Evolutionary conservation across 2,113 vertebrate species (phyloP), one percentile per base, ranked within the genome.

Genomic region (Oncorhynchus clarkii): DNA sequence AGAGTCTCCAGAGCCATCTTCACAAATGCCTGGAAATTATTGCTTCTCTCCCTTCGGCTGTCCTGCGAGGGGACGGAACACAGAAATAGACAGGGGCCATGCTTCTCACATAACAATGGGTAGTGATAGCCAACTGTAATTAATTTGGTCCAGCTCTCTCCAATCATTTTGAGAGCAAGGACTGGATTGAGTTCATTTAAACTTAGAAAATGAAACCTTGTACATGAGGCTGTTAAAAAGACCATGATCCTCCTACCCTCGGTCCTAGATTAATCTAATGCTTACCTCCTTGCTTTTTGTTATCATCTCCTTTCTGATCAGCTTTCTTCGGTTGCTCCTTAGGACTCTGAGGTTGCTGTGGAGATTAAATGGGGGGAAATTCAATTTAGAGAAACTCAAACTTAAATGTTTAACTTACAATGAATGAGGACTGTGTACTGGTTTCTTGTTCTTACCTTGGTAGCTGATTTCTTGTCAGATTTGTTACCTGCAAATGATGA

Each of bases 231-330:
- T 54, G 51, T 54, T 34, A 8, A 8, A 16, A 14, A 54, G 51
- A 54, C 51, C 51, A 54, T 54, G 3, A 54, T 54, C 16, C 12
- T 54, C 39, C 9, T 45, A 45, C 9, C 39, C 39, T 45, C 39
- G 39, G 39, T 45, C 51, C 13, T 16, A 18, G 51, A 18, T 54
- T 54, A 69, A 71, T 16, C 86, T 78, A 82, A 77, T 87, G 77
- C 77, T 93, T 91, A 95, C 94, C 94, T 94, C 93, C 93, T 93
- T 94, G 93, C 89, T 95, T 95, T 88, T 94, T 93, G 85, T 85
- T 91, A 72, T 93, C 92, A 77, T 94, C 92, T 93, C 91, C 92
- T 93, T 94, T 95, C 90, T 94, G 92, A 91, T 95, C 93, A 89
- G 6, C 91, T 93, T 94, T 94, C 87, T 94, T 93, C 75, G 91